These are phyloP conservation scores for Zaprionus davidi DNA, from an alignment of 1,140 invertebrate species.

Conservation along the genomic window DNA sequence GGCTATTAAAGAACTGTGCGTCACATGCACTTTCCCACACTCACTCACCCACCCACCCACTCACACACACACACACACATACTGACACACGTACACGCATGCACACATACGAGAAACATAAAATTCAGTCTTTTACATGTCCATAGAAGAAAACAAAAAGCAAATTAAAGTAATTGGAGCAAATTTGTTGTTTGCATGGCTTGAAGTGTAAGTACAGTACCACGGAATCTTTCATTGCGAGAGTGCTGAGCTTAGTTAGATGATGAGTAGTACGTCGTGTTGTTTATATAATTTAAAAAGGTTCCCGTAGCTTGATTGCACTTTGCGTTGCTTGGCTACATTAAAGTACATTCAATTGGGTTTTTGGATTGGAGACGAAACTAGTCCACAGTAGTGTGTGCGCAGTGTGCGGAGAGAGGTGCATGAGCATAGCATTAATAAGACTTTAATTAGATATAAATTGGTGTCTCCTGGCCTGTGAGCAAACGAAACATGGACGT, in stretches of 20 bases:
- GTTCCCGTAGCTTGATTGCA: slow-evolving; percentile 15
- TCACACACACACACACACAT: background rate
- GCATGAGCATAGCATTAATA: slow-evolving; percentile 40
- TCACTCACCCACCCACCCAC: background rate
- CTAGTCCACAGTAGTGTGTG: slow-evolving; percentile 10
- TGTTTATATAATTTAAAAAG: slow-evolving; percentile 12
- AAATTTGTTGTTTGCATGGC: slow-evolving; percentile 20
- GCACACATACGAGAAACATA: slow-evolving; percentile 17
- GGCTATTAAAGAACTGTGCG: background rate
- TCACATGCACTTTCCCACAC: background rate
- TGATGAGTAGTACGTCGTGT: slow-evolving; percentile 12
- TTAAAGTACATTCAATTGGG: slow-evolving; percentile 9
- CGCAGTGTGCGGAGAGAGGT: slow-evolving; percentile 27
- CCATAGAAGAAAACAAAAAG: slow-evolving; percentile 36
- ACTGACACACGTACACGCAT: background rate
- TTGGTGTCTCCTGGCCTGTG: slow-evolving; percentile 99
- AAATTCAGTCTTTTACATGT: slow-evolving; percentile 78
- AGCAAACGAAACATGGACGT: slow-evolving; percentile 99
- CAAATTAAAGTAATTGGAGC: slow-evolving; percentile 36
- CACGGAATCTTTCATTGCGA: slow-evolving; percentile 15
- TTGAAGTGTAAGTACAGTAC: slow-evolving; percentile 13
- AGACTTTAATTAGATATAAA: slow-evolving; percentile 93
- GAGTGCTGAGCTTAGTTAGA: slow-evolving; percentile 30
- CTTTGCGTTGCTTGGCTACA: background rate
- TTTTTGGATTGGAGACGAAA: slow-evolving; percentile 3